Base-by-base conservation (phyloP, 1,140 invertebrate genomes). In the Latrodectus geometricus region DNA sequence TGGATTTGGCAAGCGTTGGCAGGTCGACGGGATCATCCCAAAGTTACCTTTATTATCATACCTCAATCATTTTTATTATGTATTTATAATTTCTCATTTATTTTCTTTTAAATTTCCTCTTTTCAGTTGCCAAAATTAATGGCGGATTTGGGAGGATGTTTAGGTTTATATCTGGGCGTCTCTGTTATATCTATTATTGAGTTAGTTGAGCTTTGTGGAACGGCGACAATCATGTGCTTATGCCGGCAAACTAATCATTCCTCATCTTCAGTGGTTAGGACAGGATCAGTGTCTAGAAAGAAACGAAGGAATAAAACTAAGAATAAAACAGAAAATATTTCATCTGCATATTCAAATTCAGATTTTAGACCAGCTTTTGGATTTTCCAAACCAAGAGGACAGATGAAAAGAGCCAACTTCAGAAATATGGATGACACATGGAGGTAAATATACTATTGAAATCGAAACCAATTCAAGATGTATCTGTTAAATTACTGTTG, bases 181-280 rank as follows among this genome's bases (percentile, higher is more conserved):
- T 88, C 88, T 7, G 88, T 85, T 2, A 88, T 88, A 35, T 86
- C 88, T 5, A 65, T 88, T 8, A 85, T 88, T 12, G 88, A 88
- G 61, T n/a, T 83, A 20, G 52, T 87, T 17, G 86, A 87, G 20
- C 20, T 82, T 9, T 56, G 75, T 20, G 78, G 78, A 21, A 82
- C 72, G 12, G 66, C 70, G 8, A 49, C 79, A 4, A 17, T 87
- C 3, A 11, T 87, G 17, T 79, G 85, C 23, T 9, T 84, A 23
- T 54, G 56, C 49, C 54, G 61, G 14, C 69, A 17, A 21, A 21
- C 12, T 8, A 21, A 23, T 20, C n/a, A 23, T 48, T 68, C 61
- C 4, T 15, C 17, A 0, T 48, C 54, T 20, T 21, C 61, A 12
- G 17, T 15, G 3, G 8, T 56, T 5, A 79, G 77, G 35, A 79